Evolutionary conservation across 2,113 vertebrate genomes (phyloP).

Genomic region (Reinhardtius hippoglossoides): DNA sequence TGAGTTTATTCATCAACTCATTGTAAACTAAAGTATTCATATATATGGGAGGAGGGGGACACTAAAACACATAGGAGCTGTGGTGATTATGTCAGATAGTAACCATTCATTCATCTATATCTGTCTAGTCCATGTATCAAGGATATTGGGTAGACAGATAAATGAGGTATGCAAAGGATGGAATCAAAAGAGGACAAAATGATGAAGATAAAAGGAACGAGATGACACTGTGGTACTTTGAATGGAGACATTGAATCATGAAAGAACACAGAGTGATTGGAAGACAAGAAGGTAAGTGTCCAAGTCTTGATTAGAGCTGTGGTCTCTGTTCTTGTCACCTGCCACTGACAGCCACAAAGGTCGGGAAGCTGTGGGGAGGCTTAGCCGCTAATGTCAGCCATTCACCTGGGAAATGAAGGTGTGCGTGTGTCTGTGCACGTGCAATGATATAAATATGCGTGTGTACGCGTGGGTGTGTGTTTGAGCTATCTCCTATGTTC

Average conservation of each 20-base stretch:
- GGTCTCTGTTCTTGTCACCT: slow-evolving; percentile 10
- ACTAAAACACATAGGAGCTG: not conserved
- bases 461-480: not conserved
- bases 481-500: slow-evolving; percentile 2
- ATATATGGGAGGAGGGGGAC: too few species aligned
- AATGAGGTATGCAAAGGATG: slow-evolving; percentile 9
- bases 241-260: slow-evolving; percentile 39
- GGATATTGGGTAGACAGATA: slow-evolving; percentile 9
- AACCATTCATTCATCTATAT: not conserved
- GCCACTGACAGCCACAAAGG: slow-evolving; percentile 62
- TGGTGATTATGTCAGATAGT: not conserved
- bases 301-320: slow-evolving; percentile 40
- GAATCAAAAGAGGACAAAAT: slow-evolving; percentile 12
- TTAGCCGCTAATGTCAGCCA: slow-evolving; percentile 58
- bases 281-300: slow-evolving; percentile 18
- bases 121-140: not conserved
- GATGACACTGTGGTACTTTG: not conserved
- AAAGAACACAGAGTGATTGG: slow-evolving; percentile 21
- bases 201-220: slow-evolving; percentile 11
- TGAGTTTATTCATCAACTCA: too few species aligned
- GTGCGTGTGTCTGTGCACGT: not conserved
- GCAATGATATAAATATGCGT: slow-evolving; percentile 8
- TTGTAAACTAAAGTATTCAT: too few species aligned
- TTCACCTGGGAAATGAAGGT: slow-evolving; percentile 45
- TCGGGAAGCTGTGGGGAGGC: slow-evolving; percentile 58